A percentile compares a stretch with the other conserved stretches of the same genome.
These are phyloP conservation scores for Drosophila gaucha DNA, from an alignment of 2,888 invertebrate genomes.

Conservation along the genomic window DNA sequence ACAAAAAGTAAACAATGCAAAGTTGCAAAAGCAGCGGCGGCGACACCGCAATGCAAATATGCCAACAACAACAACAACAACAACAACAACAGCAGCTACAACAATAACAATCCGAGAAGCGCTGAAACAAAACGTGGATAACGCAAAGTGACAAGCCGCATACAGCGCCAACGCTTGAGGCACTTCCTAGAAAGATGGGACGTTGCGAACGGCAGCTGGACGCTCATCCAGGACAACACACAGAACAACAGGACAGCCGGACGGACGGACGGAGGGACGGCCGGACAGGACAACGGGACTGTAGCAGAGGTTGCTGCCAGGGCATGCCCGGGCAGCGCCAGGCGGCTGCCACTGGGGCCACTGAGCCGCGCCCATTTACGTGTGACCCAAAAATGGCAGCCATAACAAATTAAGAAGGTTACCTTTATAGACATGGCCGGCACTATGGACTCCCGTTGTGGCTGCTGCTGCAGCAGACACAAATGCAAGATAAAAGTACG, in stretches of 20 bases:
- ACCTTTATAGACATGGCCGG: constrained; percentile 52
- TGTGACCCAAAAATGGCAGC: constrained; percentile 68
- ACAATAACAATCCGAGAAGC: constrained; percentile 19
- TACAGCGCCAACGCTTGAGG: constrained; percentile 63
- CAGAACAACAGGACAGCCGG: constrained; percentile 7
- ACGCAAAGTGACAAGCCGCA: constrained; percentile 70
- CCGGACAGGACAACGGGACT: neutral
- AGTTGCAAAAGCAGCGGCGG: constrained; percentile 41
- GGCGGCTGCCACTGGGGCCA: constrained; percentile 25
- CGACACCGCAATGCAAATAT: constrained; percentile 79
- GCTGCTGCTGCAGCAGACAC: constrained; percentile 7
- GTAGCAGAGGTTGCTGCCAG: constrained; percentile 12
- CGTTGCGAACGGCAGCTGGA: constrained; percentile 38
- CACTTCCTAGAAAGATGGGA: constrained; percentile 53
- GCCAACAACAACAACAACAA: constrained; percentile 46
- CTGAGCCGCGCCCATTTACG: constrained; percentile 54
- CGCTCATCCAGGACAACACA: constrained; percentile 50
- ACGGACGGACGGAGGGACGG: constrained; percentile 5
- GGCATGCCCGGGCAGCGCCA: constrained; percentile 17
- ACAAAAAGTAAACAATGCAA: constrained; percentile 74
- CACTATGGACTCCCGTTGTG: constrained; percentile 1
- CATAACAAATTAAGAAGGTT: constrained; percentile 80
- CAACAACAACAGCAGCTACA: constrained; percentile 8
- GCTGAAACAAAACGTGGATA: constrained; percentile 64
- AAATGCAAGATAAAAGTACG: constrained; percentile 9